These are phyloP conservation scores for Allophyes oxyacanthae DNA, from an alignment of 2,888 invertebrate species.

Conservation along the genomic window DNA sequence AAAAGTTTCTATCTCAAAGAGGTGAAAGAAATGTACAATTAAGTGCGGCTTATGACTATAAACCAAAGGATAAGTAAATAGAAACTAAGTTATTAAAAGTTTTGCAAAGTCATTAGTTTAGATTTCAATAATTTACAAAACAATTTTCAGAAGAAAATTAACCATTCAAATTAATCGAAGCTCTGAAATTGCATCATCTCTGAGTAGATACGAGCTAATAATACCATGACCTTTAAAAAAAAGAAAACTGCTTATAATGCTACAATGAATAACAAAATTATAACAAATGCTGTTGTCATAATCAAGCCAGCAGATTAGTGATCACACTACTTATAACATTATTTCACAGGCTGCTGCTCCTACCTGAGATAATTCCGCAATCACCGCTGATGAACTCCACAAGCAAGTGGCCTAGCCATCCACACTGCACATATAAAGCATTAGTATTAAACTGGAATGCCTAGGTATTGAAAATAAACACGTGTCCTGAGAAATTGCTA, in stretches of 20 bases:
- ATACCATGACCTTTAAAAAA: slow-evolving; percentile 37
- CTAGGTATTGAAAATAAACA: slow-evolving; percentile 20
- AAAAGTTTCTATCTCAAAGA: not conserved
- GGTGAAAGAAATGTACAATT: not conserved
- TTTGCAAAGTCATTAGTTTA: too few species aligned
- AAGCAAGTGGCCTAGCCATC: slow-evolving; percentile 14
- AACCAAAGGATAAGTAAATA: too few species aligned
- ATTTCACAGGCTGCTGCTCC: slow-evolving; percentile 5
- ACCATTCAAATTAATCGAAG: too few species aligned
- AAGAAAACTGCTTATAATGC: slow-evolving; percentile 15
- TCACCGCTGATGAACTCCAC: not conserved
- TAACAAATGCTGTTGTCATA: slow-evolving; percentile 27
- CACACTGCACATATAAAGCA: slow-evolving; percentile 8
- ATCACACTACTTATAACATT: slow-evolving; percentile 5
- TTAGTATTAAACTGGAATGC: slow-evolving; percentile 16
- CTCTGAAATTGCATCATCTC: too few species aligned
- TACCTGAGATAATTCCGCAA: slow-evolving; percentile 6
- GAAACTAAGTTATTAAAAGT: too few species aligned
- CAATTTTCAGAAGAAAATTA: too few species aligned
- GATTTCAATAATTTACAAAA: too few species aligned
- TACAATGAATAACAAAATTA: slow-evolving; percentile 29
- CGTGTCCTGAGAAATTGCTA: slow-evolving; percentile 28
- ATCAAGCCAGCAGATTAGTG: slow-evolving; percentile 6
- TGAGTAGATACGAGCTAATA: too few species aligned
- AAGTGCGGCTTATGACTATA: not conserved